Conservation (phyloP, 2,797 vertebrate species). For the Echeneis naucrates region DNA sequence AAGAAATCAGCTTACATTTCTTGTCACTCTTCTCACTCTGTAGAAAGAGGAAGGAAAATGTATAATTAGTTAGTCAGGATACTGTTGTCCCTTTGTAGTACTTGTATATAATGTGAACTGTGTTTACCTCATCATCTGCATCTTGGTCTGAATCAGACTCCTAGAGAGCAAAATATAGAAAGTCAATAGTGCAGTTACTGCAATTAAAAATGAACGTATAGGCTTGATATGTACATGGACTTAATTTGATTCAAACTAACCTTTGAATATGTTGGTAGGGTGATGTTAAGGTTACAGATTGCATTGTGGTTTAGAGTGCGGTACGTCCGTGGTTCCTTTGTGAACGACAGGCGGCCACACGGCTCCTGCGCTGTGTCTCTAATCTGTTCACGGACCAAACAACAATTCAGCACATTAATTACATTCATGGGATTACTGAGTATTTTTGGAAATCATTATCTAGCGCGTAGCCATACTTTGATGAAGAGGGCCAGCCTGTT, state of each 20-base stretch:
- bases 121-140: slow-evolving; percentile 95
- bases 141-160: slow-evolving; percentile 99
- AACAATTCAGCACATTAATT: slow-evolving; percentile 10
- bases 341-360: slow-evolving; percentile 96
- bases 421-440: slow-evolving; percentile 13
- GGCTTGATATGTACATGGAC: background rate
- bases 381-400: slow-evolving; percentile 82
- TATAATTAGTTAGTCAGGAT: slow-evolving; percentile 30
- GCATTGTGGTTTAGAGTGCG: slow-evolving; percentile 95
- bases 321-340: slow-evolving; percentile 96
- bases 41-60: slow-evolving; percentile 66
- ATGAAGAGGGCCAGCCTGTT: slow-evolving; percentile 97
- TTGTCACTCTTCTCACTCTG: slow-evolving; percentile 95
- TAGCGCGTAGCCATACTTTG: slow-evolving; percentile 85
- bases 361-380: slow-evolving; percentile 96
- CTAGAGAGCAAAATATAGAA: slow-evolving; percentile 77
- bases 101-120: background rate
- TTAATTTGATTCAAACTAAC: slow-evolving; percentile 74
- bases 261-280: slow-evolving; percentile 94
- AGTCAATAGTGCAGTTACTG: slow-evolving; percentile 5
- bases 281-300: slow-evolving; percentile 99
- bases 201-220: background rate
- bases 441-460: slow-evolving; percentile 2
- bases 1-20: slow-evolving; percentile 92
- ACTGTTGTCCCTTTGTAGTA: background rate